These are phyloP conservation scores for Pungitius pungitius DNA, from an alignment of 2,113 vertebrate genomes.

Conservation along the genomic window DNA sequence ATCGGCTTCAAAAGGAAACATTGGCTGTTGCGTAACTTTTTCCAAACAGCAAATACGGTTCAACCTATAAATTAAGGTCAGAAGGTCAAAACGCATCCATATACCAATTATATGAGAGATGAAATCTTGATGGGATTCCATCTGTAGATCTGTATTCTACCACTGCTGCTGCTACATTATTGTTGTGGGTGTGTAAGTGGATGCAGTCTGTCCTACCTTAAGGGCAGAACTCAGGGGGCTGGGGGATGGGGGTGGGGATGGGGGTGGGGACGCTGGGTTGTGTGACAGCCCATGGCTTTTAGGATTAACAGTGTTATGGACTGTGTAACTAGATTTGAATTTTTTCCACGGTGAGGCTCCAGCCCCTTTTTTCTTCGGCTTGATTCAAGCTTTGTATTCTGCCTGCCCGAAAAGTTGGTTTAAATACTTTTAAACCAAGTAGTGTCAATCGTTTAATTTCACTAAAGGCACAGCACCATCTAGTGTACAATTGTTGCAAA, in stretches of 20 bases:
- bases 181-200: not conserved
- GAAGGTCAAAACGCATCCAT: not conserved
- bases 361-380: not conserved
- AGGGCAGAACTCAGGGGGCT: constrained; percentile 10
- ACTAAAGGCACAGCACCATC: constrained; percentile 50
- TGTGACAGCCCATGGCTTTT: constrained; percentile 5
- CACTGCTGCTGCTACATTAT: not conserved
- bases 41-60: not conserved
- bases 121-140: not conserved
- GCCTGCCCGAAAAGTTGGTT: rapidly evolving
- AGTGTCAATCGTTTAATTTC: no score
- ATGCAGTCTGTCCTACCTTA: not conserved
- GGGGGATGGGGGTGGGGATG: no score
- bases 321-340: not conserved
- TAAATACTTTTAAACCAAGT: no score
- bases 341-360: not conserved
- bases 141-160: not conserved
- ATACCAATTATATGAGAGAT: not conserved
- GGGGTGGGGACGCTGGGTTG: no score
- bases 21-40: not conserved
- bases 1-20: constrained; percentile 6
- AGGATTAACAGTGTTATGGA: not conserved
- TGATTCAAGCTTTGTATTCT: not conserved
- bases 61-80: not conserved
- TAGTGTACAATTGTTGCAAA: constrained; percentile 38